Evolutionary conservation across 2,888 invertebrate genomes (phyloP).

Genomic region (Adineta ricciae): DNA sequence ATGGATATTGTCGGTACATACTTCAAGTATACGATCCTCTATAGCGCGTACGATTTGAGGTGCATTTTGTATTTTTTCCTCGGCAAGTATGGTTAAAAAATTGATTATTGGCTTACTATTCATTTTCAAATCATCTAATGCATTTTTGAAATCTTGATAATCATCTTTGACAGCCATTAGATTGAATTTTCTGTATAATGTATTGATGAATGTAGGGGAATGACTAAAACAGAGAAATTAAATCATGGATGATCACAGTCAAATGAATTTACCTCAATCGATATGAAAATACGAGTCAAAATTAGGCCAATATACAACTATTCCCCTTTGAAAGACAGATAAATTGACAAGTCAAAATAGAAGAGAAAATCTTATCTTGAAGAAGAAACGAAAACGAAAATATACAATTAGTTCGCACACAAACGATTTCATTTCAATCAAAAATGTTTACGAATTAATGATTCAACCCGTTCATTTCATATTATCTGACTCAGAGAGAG

Average conservation of each 20-base stretch:
- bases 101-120: slow-evolving; percentile 97
- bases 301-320: slow-evolving; percentile 2
- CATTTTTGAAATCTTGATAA: slow-evolving; percentile 21
- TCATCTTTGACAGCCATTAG: slow-evolving; percentile 1
- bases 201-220: background rate
- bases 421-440: background rate
- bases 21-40: slow-evolving; percentile 87
- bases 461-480: too few relatives aligned
- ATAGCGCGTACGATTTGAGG: slow-evolving; percentile 82
- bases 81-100: slow-evolving; percentile 93
- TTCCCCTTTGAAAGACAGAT: background rate
- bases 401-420: too few relatives aligned
- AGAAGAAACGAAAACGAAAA: background rate
- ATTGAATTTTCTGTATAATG: background rate
- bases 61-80: slow-evolving; percentile 78
- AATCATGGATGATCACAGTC: background rate
- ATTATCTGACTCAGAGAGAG: too few relatives aligned
- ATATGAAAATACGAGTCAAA: background rate
- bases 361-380: background rate
- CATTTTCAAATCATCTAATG: slow-evolving; percentile 66
- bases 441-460: too few relatives aligned
- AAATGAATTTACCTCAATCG: background rate
- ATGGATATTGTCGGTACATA: slow-evolving; percentile 52
- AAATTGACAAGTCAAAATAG: slow-evolving; percentile 1
- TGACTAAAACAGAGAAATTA: background rate